A percentile compares a stretch with the other conserved stretches of the same genome.
These are phyloP conservation scores for Mormyrus hasselquistii DNA, from an alignment of 2,797 vertebrate species.

Conservation along the genomic window DNA sequence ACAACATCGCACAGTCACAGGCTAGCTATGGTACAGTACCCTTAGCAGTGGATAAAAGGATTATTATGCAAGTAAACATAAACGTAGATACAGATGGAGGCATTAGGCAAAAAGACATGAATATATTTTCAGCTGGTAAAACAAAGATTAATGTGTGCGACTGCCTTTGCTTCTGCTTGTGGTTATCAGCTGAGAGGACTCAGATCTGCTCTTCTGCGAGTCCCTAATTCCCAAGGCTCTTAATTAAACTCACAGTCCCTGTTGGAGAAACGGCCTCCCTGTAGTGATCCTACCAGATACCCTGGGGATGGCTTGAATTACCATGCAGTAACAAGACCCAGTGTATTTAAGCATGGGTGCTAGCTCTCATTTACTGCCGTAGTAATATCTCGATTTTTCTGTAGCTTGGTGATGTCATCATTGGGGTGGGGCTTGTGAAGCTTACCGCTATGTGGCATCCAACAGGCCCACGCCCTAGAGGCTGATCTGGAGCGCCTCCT, in stretches of 20 bases:
- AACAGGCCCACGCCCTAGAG: slow-evolving; percentile 65
- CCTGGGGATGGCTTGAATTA: slow-evolving; percentile 32
- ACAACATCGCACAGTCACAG: neutral
- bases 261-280: slow-evolving; percentile 28
- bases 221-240: slow-evolving; percentile 40
- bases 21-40: neutral
- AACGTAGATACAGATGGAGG: neutral
- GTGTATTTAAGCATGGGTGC: neutral
- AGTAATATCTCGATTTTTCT: neutral
- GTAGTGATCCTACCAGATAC: slow-evolving; percentile 26
- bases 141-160: neutral
- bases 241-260: slow-evolving; percentile 46
- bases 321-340: slow-evolving; percentile 29
- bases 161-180: slow-evolving; percentile 30
- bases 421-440: slow-evolving; percentile 18
- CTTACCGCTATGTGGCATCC: slow-evolving; percentile 30
- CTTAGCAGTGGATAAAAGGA: neutral
- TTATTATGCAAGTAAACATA: neutral
- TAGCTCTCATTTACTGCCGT: neutral
- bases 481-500: slow-evolving; percentile 63
- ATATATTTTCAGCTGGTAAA: neutral
- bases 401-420: neutral
- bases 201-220: slow-evolving; percentile 36
- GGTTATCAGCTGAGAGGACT: slow-evolving; percentile 29
- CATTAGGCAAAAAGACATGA: neutral